phyloP scores from a whole-genome alignment of 2,888 invertebrate genomes.

The Hetaerina titia region DNA sequence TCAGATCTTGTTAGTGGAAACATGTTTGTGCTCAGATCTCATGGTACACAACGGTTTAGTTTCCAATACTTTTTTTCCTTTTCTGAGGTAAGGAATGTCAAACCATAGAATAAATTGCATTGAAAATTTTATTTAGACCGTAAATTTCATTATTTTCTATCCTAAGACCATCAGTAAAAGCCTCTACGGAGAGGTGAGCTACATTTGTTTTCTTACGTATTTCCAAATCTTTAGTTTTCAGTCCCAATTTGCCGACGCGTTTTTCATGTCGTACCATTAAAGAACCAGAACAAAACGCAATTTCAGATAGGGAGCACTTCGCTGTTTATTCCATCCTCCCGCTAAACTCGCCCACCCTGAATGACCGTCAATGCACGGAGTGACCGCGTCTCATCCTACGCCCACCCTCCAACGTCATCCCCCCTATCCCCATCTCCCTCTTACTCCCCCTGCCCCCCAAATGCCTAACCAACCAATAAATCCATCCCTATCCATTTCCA shows the following conservation, averaged over 20 bases:
- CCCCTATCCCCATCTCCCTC: background rate
- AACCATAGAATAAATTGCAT: background rate
- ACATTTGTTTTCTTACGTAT: background rate
- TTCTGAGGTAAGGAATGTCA: background rate
- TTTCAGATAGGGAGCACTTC: background rate
- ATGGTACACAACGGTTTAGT: background rate
- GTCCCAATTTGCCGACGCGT: background rate
- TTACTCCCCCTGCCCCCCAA: background rate
- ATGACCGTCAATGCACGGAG: conserved; percentile 6
- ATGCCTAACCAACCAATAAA: background rate
- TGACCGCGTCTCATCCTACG: background rate
- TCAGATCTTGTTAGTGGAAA: background rate
- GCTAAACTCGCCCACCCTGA: background rate
- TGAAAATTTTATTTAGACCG: background rate
- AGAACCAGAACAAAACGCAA: background rate
- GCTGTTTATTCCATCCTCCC: background rate
- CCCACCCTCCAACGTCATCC: background rate
- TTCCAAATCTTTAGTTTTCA: background rate
- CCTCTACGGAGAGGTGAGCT: background rate
- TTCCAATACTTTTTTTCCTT: background rate
- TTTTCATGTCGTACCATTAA: background rate
- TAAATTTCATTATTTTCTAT: background rate
- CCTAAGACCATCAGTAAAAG: background rate
- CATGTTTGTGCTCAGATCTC: background rate
- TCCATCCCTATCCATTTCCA: background rate